Evolutionary conservation across 2,113 vertebrate genomes (phyloP).

Genomic region (Ctenodactylus gundi): DNA sequence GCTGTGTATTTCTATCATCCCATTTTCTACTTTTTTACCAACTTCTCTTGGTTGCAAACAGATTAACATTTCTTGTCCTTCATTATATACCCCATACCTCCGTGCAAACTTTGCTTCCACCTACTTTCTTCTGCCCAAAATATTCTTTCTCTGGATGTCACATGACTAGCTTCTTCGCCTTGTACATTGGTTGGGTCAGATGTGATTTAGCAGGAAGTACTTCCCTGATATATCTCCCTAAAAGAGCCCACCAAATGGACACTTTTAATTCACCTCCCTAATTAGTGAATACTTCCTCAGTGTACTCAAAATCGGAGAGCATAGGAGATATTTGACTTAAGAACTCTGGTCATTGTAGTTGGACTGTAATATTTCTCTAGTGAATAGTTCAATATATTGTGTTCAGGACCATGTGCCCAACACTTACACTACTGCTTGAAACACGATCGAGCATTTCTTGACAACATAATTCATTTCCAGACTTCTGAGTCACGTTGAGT

Average conservation of each 20-base stretch:
- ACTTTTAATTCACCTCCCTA: neutral
- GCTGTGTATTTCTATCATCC: neutral
- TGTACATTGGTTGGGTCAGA: rapidly evolving
- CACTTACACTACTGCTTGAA: neutral
- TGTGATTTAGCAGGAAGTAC: neutral
- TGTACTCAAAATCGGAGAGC: neutral
- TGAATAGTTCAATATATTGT: neutral
- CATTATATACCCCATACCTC: no score
- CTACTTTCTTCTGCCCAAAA: neutral
- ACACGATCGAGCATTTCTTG: neutral
- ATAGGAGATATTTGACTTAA: neutral
- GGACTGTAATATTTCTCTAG: neutral
- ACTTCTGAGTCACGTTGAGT: neutral
- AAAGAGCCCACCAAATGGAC: neutral
- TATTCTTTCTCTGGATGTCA: neutral
- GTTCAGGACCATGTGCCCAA: neutral
- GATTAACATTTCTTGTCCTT: no score
- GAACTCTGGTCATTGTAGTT: no score
- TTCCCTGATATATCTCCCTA: neutral
- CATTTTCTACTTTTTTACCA: neutral
- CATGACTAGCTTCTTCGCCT: neutral
- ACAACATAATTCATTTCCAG: neutral
- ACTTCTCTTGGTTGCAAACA: neutral
- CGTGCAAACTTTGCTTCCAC: neutral
- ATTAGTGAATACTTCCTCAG: neutral